Percentiles rank a stretch among this genome's conserved stretches.
Evolutionary conservation across 2,113 vertebrate species (phyloP).

Genomic region (Laterallus jamaicensis): DNA sequence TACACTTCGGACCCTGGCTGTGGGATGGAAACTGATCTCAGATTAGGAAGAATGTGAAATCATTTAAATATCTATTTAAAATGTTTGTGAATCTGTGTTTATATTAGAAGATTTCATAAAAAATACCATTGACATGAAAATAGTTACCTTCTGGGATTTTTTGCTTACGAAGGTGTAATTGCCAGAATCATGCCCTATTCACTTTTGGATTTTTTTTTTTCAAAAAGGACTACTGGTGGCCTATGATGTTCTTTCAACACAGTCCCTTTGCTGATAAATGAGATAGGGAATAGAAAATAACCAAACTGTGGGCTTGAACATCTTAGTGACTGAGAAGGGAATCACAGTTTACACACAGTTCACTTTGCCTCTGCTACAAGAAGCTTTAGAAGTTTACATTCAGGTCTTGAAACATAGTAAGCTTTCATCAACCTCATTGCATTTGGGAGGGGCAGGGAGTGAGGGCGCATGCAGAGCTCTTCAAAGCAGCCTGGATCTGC

Average conservation of each 20-base stretch:
- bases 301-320: fast-evolving
- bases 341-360: background rate
- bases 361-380: background rate
- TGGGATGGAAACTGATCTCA: background rate
- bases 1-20: background rate
- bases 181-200: background rate
- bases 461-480: background rate
- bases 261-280: background rate
- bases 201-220: background rate
- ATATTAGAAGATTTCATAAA: background rate
- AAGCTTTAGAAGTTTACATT: background rate
- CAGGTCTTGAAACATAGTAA: background rate
- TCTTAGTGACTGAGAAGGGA: background rate
- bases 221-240: background rate
- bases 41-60: background rate
- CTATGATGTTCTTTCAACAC: background rate
- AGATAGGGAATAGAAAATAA: background rate
- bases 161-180: background rate
- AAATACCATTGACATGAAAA: background rate
- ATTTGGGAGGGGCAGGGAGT: background rate
- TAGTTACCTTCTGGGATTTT: background rate
- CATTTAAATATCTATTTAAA: background rate
- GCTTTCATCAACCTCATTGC: fast-evolving
- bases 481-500: background rate
- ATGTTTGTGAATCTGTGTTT: background rate